These are phyloP conservation scores for Aspidoscelis tigris DNA, from an alignment of 2,113 vertebrate genomes.

Conservation along the genomic window DNA sequence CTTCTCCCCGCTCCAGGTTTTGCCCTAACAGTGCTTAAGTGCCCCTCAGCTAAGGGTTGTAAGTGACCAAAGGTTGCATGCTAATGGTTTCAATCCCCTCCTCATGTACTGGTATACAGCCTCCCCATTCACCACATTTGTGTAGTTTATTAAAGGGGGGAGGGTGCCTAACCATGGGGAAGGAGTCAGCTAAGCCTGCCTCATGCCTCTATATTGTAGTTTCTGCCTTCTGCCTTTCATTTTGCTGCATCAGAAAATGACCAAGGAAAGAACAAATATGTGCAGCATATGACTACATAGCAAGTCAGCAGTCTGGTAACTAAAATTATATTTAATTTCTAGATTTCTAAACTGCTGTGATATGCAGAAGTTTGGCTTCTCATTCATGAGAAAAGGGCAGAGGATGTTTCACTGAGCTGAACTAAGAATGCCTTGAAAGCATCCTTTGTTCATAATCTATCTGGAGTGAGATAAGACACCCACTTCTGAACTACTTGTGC, in stretches of 20 bases:
- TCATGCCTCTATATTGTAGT: background rate
- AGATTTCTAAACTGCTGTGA: background rate
- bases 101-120: too few species aligned
- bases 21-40: background rate
- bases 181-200: too few species aligned
- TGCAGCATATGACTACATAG: background rate
- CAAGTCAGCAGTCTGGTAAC: background rate
- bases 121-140: too few species aligned
- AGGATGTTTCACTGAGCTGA: background rate
- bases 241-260: background rate
- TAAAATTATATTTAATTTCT: background rate
- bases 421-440: background rate
- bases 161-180: too few species aligned
- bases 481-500: background rate
- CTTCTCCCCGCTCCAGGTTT: background rate
- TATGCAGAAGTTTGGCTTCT: background rate
- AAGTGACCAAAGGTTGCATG: too few species aligned
- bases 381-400: background rate
- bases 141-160: too few species aligned
- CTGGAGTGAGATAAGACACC: background rate
- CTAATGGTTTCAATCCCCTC: too few species aligned
- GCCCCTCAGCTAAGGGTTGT: background rate
- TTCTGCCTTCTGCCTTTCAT: background rate
- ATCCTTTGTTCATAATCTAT: conserved; percentile 6
- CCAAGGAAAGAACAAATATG: background rate